Evolutionary conservation across 2,113 vertebrate genomes (phyloP), one percentile per base, ranked within the genome.

Genomic region (Coptodon bakossiorum): DNA sequence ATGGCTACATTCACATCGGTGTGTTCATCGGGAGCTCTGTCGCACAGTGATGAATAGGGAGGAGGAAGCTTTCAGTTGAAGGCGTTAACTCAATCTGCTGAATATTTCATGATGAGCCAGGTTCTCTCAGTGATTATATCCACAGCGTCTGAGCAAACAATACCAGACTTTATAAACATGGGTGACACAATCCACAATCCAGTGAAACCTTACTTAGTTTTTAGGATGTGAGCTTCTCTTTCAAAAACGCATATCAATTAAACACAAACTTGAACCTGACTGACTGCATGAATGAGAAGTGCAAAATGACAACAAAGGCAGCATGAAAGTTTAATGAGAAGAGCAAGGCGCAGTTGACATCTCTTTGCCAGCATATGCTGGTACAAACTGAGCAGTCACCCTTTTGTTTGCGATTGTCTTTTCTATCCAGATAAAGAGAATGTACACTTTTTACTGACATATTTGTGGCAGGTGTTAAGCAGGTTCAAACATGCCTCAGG

Each of bases 1-100:
- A 98, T 98, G 98, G 98, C 95, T 99, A 99, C 96, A 98, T 99
- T 89, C 98, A 99, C 93, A 99, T 99, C 87, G 99, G 99, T 99
- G 90, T 96, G 98, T 97, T 84, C 27, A 31, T 59, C 27, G 13
- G 48, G 38, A 24, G 57, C 85, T 66, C 29, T 14, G 54, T 73
- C 36, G 19, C 68, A 36, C 68, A 9, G 43, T 59, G 86, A 38
- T 90, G 56, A 89, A 88, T 53, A 36, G 81, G 11, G 53, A 34
- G 29, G 61, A 14, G 78, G 61, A 68, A 66, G 84, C 81, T 14
- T 53, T 80, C 80, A 52, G 76, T 80, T 82, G 34, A 80, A 71
- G 80, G 79, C 48, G 11, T 82, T 88, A 61, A 81, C 56, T 83
- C 84, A 27, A 9, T 14, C 24, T 86, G 76, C 82, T 92, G 66